Percentiles rank a stretch among this genome's conserved stretches.
Evolutionary conservation across 64 coral and sea anemone genomes (phyloP).

Genomic region (Orbicella faveolata): DNA sequence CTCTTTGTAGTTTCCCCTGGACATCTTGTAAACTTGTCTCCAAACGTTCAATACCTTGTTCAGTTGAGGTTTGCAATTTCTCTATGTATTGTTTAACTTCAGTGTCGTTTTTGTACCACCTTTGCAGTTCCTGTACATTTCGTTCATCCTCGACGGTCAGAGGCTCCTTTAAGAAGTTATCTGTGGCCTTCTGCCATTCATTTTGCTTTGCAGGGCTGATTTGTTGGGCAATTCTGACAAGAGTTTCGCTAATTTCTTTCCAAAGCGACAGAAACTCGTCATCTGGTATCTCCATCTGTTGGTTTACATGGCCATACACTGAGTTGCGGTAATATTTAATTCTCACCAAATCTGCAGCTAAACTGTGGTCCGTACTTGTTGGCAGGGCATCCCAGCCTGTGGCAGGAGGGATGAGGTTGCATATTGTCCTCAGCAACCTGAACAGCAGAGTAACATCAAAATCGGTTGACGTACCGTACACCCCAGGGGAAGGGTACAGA

Average conservation of each 20-base stretch:
- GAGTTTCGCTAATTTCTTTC: conserved; percentile 26
- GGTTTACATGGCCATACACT: conserved; percentile 33
- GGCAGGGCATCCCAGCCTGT: conserved; percentile 24
- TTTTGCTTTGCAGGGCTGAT: not conserved
- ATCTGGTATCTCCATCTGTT: conserved; percentile 1
- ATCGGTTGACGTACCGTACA: not conserved
- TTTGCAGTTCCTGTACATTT: not conserved
- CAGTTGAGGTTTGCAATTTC: not conserved
- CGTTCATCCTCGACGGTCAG: not conserved
- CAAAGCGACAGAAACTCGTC: conserved; percentile 1
- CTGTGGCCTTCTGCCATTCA: not conserved
- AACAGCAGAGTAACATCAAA: conserved; percentile 32
- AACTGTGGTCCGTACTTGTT: not conserved
- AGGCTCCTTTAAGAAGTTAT: not conserved
- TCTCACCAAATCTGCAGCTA: conserved; percentile 16
- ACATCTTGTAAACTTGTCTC: too few species aligned
- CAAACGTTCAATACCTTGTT: not conserved
- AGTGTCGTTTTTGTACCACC: not conserved
- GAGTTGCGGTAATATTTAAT: conserved; percentile 31
- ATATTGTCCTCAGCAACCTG: conserved; percentile 8
- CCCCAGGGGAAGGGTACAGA: conserved; percentile 12
- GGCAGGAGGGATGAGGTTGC: not conserved
- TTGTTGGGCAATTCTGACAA: not conserved
- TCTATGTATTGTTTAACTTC: not conserved
- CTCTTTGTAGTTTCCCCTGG: too few species aligned